A percentile compares a stretch with the other conserved stretches of the same genome.
Evolutionary conservation across 1,140 invertebrate species (phyloP).

Genomic region (Spodoptera frugiperda): DNA sequence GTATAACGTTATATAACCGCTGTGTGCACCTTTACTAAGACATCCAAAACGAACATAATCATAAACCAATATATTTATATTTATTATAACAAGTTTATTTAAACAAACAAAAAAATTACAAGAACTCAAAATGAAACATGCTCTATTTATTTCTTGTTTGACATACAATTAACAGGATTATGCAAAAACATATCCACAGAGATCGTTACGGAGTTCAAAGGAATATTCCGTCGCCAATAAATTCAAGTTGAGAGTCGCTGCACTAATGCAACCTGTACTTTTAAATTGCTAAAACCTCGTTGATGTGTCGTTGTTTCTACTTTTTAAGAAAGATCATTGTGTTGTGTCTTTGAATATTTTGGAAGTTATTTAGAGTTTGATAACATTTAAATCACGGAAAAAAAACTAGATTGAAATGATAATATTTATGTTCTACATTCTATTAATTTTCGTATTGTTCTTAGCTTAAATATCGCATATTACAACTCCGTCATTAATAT

Average conservation of each 20-base stretch:
- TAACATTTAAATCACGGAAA: too few relatives aligned
- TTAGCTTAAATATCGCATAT: too few relatives aligned
- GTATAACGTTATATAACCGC: too few relatives aligned
- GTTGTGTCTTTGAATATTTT: background rate
- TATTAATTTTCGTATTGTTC: too few relatives aligned
- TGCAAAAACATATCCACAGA: conserved; percentile 38
- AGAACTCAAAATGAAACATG: background rate
- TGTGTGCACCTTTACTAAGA: too few relatives aligned
- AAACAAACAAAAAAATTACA: background rate
- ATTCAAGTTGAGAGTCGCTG: conserved; percentile 35
- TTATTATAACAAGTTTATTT: too few relatives aligned
- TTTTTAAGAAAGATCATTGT: background rate
- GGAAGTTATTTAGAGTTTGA: background rate
- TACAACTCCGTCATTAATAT: too few relatives aligned
- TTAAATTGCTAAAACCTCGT: conserved; percentile 27
- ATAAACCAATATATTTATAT: too few relatives aligned
- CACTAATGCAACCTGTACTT: conserved; percentile 41
- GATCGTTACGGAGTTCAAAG: conserved; percentile 46
- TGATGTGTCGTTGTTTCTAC: conserved; percentile 19
- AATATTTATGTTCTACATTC: too few relatives aligned
- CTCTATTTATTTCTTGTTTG: conserved; percentile 4
- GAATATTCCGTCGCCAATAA: conserved; percentile 38
- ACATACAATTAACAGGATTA: conserved; percentile 37
- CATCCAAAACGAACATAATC: too few relatives aligned
- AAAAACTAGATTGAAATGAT: too few relatives aligned